These are phyloP conservation scores for Spinibarbus caldwelli DNA, from an alignment of 2,797 vertebrate species.

Conservation along the genomic window DNA sequence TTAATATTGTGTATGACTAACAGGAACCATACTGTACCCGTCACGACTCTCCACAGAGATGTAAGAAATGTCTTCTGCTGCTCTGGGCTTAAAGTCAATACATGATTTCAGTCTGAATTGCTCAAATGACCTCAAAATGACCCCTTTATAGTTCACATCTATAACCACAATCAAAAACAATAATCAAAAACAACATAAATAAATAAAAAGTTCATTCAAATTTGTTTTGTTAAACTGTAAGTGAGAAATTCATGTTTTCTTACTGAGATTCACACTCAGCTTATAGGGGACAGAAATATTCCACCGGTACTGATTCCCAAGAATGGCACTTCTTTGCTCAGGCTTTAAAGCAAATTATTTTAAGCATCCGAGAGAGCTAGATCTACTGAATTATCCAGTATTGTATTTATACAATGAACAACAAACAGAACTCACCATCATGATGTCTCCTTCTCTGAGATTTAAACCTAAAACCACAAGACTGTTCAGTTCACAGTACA, in stretches of 20 bases:
- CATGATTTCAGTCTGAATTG: constrained; percentile 87
- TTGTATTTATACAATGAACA: background rate
- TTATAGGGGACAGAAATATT: background rate
- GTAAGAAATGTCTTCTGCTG: constrained; percentile 69
- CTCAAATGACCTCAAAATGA: constrained; percentile 84
- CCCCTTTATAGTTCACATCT: constrained; percentile 85
- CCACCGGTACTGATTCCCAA: background rate
- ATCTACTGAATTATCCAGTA: background rate
- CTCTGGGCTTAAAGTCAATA: constrained; percentile 86
- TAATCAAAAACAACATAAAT: too few relatives aligned
- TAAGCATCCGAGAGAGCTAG: background rate
- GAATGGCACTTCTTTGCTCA: background rate
- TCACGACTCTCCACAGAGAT: constrained; percentile 65
- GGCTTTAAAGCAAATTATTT: background rate
- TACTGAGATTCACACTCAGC: constrained; percentile 4
- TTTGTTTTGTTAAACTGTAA: background rate
- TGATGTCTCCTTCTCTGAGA: constrained; percentile 30
- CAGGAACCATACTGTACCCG: constrained; percentile 74
- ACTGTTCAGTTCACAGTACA: background rate
- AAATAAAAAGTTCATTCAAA: too few relatives aligned
- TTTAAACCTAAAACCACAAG: constrained; percentile 20
- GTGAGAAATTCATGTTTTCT: constrained; percentile 1
- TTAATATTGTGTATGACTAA: background rate
- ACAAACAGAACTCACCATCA: background rate
- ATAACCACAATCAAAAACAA: background rate